Evolutionary conservation across 2,888 invertebrate species (phyloP), one percentile per base, ranked within the genome.

Genomic region (Odiellus spinosus): DNA sequence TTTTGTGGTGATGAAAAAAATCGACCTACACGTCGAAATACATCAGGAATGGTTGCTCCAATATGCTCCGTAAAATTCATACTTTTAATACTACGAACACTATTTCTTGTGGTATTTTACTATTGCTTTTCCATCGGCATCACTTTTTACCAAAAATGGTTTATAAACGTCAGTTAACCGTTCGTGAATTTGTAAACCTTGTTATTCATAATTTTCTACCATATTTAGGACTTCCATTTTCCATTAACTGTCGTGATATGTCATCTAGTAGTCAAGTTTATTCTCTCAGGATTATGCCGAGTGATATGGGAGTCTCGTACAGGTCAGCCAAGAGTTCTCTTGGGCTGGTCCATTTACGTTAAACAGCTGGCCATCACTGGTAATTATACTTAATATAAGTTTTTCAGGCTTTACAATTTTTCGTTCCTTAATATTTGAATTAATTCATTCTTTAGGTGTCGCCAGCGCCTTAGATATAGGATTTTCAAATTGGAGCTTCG

Each of bases 401-500:
- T 14, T 19, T 40, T 40, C 19, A 19, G 8, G n/a, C 17, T 40
- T 36, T 2, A 36, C 38, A 36, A 15, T 10, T 40, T 18, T 12
- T 14, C 39, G 15, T n/a, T n/a, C n/a, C n/a, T n/a, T n/a, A n/a
- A n/a, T n/a, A n/a, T n/a, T 26, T 26, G 26, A 8, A 26, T 6
- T 6, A 26, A 26, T 8, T 4, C 8, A 26, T 6, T 26, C 83
- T 2, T 79, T 85, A 47, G 96, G 95, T 4, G 69, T 95, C 38
- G 86, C 90, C 46, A 91, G 93, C 63, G 91, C 91, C 2, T 75
- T 98, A 46, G 98, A 99, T 63, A 91, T 98, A 58, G 91, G 91
- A 3, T 81, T 98, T 63, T 96, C 95, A 2, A 95, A 95, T 67
- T 98, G 96, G 96, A 93, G 91, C 12, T 74, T 98, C 49, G 88